Base-by-base conservation (phyloP, 1,140 invertebrate species). In the Vanessa atalanta region DNA sequence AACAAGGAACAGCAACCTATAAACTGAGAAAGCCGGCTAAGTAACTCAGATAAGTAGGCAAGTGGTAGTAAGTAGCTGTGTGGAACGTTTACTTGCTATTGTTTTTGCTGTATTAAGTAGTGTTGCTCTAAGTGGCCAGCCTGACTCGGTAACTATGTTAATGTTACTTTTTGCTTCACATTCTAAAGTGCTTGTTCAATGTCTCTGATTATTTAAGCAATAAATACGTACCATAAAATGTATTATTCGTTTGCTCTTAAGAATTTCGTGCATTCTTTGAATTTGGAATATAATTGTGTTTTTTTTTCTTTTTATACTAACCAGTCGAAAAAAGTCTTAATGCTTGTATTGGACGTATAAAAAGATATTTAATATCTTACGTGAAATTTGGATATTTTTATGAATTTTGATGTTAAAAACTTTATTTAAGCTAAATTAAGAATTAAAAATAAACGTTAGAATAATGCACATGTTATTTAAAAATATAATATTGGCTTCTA, bases 51-150 rank as follows among this genome's bases (percentile, higher is more conserved):
- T 81, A 81, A 84, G 75, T 79, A 83, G 72, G 74, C 76, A 57
- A 81, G 77, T 77, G 77, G 77, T 78, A 78, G 68, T 77, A 81
- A 79, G 75, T 81, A 84, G 83, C 80, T 78, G 72, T 79, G 70
- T 80, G 79, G 77, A 83, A 65, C 73, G 81, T 87, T 88, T 84
- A 85, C 81, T 85, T 86, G 76, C 82, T 79, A 85, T 88, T 88
- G 86, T 88, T 89, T 89, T 90, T 90, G 78, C 82, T 83, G 81
- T 82, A 83, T 86, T 88, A 85, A 85, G 83, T 77, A 86, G 78
- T 83, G 76, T 84, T 87, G 75, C 75, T 82, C 77, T 82, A 87
- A 89, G 86, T 84, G 86, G 83, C 78, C 81, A 79, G 79, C 81
- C 81, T 74, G 81, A 82, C 80, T 81, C 72, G 65, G 77, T 76